phyloP scores from a whole-genome alignment of 2,888 invertebrate genomes.

The Alviniconcha strummeri region DNA sequence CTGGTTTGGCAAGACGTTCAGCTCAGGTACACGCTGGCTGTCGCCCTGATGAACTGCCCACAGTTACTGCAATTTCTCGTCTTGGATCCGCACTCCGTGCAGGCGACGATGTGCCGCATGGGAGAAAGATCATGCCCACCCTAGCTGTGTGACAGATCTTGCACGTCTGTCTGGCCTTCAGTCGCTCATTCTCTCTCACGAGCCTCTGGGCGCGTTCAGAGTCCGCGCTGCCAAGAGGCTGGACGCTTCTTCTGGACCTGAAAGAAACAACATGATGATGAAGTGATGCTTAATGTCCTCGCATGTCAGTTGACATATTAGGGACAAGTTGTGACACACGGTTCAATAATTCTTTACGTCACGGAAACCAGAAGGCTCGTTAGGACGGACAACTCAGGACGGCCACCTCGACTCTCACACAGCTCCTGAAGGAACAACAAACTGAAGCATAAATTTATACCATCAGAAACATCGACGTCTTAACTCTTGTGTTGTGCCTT shows the following conservation, averaged over 20 bases:
- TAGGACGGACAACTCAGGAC: no score
- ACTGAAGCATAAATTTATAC: no score
- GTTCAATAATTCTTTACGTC: no score
- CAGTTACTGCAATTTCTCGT: constrained; percentile 2
- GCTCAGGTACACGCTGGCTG: constrained; percentile 25
- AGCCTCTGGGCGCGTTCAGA: neutral
- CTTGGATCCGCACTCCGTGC: constrained; percentile 4
- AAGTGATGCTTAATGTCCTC: no score
- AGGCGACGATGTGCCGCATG: constrained; percentile 23
- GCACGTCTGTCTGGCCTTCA: constrained; percentile 2
- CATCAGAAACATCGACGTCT: no score
- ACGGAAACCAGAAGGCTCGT: no score
- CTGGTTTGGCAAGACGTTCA: neutral
- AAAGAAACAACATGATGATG: neutral
- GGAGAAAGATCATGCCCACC: constrained; percentile 28
- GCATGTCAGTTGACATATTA: no score
- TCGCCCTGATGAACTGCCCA: neutral
- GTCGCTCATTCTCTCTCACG: constrained; percentile 12
- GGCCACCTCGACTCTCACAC: no score
- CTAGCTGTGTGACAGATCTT: neutral
- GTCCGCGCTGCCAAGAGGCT: neutral
- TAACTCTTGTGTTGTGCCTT: no score
- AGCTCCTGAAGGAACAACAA: no score
- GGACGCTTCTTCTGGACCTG: neutral
- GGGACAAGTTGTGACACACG: no score